A percentile compares a stretch with the other conserved stretches of the same genome.
Conservation (phyloP, 2,797 vertebrate genomes). For the Rhyacichthys aspro region DNA sequence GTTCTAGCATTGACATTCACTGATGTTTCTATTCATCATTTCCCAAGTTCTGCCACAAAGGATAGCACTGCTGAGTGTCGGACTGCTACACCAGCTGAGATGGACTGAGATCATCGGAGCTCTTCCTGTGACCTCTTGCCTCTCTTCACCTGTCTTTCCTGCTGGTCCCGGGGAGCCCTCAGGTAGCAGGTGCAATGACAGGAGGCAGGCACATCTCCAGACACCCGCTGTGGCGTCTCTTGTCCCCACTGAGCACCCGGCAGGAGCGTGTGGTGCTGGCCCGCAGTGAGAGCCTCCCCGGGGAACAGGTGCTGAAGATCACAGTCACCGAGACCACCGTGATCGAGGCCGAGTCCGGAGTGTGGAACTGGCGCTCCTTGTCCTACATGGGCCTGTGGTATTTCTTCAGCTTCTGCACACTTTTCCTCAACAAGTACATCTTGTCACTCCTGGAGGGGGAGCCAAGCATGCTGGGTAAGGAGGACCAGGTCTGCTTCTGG, state of each 20-base stretch:
- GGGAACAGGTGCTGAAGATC: constrained; percentile 90
- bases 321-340: constrained; percentile 94
- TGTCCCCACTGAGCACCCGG: constrained; percentile 75
- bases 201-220: constrained; percentile 61
- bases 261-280: constrained; percentile 84
- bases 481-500: no score
- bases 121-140: constrained; percentile 1
- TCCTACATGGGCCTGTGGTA: constrained; percentile 91
- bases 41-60: no score
- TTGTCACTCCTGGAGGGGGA: constrained; percentile 93
- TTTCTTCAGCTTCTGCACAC: constrained; percentile 98
- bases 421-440: constrained; percentile 98
- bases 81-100: constrained; percentile 7
- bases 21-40: no score
- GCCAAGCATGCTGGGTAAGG: constrained; percentile 92
- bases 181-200: constrained; percentile 50
- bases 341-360: constrained; percentile 90
- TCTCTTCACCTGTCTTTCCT: constrained; percentile 11
- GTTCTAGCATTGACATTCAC: no score
- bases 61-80: no score
- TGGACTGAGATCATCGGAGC: constrained; percentile 41
- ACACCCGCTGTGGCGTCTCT: constrained; percentile 66
- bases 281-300: constrained; percentile 83
- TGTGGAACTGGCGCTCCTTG: constrained; percentile 87
- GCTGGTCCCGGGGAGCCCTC: constrained; percentile 6